A percentile compares a stretch with the other conserved stretches of the same genome.
phyloP scores from a whole-genome alignment of 2,113 vertebrate genomes.

The Rhinichthys klamathensis region DNA sequence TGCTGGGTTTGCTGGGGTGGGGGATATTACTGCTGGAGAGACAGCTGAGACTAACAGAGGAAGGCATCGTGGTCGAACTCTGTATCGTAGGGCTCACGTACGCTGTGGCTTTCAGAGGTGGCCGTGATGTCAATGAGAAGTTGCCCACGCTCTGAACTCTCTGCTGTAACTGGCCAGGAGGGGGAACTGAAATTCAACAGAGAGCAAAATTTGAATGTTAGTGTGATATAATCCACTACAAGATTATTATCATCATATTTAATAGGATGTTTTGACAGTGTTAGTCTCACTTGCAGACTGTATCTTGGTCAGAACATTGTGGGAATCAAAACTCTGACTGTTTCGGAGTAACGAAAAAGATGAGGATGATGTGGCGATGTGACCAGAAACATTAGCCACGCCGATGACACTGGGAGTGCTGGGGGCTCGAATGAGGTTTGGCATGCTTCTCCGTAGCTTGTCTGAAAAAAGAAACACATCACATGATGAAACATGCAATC shows the following conservation, averaged over 20 bases:
- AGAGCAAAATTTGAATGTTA: background rate
- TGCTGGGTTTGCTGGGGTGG: constrained; percentile 83
- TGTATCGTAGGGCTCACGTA: constrained; percentile 96
- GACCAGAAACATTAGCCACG: constrained; percentile 81
- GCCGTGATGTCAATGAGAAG: constrained; percentile 83
- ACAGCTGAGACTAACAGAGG: constrained; percentile 79
- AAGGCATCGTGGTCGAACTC: constrained; percentile 75
- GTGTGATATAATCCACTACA: background rate
- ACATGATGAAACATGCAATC: background rate
- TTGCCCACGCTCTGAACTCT: constrained; percentile 91
- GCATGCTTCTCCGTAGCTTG: constrained; percentile 96
- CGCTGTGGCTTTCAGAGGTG: constrained; percentile 92
- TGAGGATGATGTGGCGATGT: constrained; percentile 76
- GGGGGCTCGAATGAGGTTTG: constrained; percentile 84
- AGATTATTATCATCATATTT: background rate
- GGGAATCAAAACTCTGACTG: constrained; percentile 97
- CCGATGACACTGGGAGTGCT: constrained; percentile 93
- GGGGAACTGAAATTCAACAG: constrained; percentile 79
- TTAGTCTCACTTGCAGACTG: constrained; percentile 89
- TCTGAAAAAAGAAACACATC: constrained; percentile 71
- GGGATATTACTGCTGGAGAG: constrained; percentile 82
- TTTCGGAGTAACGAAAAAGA: constrained; percentile 83
- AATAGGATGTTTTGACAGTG: background rate
- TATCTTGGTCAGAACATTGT: constrained; percentile 86
- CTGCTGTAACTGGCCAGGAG: constrained; percentile 90